Conservation (phyloP, 2,113 vertebrate species). For the Micronycteris hirsuta region DNA sequence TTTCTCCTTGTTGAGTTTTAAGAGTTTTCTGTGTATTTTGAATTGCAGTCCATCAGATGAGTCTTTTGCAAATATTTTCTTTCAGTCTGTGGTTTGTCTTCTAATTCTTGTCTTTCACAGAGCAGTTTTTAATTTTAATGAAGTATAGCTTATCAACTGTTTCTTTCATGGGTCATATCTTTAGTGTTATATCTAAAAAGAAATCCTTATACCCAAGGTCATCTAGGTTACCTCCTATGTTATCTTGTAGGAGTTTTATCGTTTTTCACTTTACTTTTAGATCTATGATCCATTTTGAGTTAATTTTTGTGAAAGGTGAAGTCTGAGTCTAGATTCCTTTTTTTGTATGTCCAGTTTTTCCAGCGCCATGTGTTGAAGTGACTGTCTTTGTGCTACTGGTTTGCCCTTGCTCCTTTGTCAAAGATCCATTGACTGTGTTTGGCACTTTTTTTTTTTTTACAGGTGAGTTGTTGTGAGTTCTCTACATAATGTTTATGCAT, state of each 20-base stretch:
- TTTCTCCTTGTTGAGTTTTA: not conserved
- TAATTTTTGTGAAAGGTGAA: not conserved
- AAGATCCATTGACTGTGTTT: not conserved
- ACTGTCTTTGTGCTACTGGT: not conserved
- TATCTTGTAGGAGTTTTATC: not conserved
- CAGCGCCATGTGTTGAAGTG: not conserved
- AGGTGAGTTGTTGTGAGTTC: not conserved
- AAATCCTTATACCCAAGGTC: not conserved
- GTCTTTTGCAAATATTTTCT: not conserved
- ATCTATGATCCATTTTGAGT: not conserved
- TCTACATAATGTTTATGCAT: accelerated
- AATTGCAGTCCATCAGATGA: not conserved
- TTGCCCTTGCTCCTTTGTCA: not conserved
- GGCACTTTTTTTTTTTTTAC: not conserved
- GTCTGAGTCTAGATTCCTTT: not conserved
- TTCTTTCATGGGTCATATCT: not conserved
- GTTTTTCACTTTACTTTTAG: not conserved
- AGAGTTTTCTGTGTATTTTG: not conserved
- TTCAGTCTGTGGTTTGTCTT: not conserved
- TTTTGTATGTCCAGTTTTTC: not conserved
- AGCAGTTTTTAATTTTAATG: not conserved
- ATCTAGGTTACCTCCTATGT: not conserved
- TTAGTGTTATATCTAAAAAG: not conserved
- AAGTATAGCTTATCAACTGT: not conserved
- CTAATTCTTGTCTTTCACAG: not conserved